Base-by-base conservation (phyloP, 2,113 vertebrate species). In the Perca fluviatilis region DNA sequence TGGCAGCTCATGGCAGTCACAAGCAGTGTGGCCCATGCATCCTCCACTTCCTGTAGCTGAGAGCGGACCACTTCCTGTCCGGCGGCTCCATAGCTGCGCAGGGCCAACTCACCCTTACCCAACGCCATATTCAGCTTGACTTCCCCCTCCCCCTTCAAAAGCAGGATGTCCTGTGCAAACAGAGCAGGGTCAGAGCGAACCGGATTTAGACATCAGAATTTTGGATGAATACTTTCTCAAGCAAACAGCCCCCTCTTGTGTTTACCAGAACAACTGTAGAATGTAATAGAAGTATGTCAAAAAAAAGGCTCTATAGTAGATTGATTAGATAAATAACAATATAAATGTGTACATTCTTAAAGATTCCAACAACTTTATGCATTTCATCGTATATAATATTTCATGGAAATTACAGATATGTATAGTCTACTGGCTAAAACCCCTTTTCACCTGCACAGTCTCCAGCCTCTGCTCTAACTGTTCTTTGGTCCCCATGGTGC, bases 131-230 rank as follows among this genome's bases (percentile, higher is more conserved):
- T 99, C 88, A 99, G 90, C 79, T 98, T 99, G 60, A 99, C 97
- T 84, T 99, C 99, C 0, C 98, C 98, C 21, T 99, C 98, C 0
- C 97, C 98, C 94, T 97, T 99, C 95, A 98, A 95, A 89, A 99
- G 94, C 83, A 99, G 95, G 94, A 99, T 97, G 58, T 99, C 99
- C 99, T 99, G 88, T 77, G 79, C 56, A 90, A 79, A 91, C 81
- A 91, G 14, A 91, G 57, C 7, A 6, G 1, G 33, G 74, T 80
- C 60, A 60, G 12, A 67, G 27, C 27, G 8, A 80, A 63, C 33
- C 65, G 21, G 9, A 77, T 63, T 54, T 30, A 68, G 23, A 79
- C 14, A 10, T 49, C 16, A 69, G 27, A n/a, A 16, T 6, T 49
- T 21, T 50, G 4, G 16, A 46, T 49, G 25, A 72, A 79, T 47